Evolutionary conservation across 2,113 vertebrate species (phyloP).

Genomic region (Rhipidura dahli): DNA sequence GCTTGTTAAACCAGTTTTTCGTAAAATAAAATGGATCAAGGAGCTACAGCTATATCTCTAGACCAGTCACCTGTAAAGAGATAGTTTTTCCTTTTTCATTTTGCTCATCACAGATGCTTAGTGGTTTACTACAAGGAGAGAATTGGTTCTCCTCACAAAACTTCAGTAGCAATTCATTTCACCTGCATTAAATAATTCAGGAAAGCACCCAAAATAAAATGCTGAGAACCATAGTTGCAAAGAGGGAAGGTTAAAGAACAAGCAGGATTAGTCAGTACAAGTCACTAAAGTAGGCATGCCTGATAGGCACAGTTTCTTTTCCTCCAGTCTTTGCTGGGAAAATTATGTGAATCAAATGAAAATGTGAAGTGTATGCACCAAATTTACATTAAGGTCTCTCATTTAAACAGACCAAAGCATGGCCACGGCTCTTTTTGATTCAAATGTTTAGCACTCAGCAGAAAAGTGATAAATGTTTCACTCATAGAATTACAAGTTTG

Average conservation of each 20-base stretch:
- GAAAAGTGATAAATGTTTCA: neutral
- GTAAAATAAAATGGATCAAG: neutral
- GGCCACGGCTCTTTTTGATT: neutral
- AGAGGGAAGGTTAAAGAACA: neutral
- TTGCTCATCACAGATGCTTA: neutral
- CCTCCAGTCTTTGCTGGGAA: neutral
- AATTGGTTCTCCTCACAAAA: neutral
- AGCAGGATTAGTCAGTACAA: neutral
- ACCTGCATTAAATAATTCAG: neutral
- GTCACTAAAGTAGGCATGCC: neutral
- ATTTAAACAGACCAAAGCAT: neutral
- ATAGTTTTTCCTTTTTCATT: neutral
- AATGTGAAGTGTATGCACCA: neutral
- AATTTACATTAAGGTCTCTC: neutral
- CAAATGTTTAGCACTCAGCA: neutral
- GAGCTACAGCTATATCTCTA: neutral
- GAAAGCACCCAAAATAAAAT: neutral
- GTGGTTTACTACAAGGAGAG: neutral
- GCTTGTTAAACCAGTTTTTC: neutral
- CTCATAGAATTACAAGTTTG: neutral
- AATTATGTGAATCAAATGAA: neutral
- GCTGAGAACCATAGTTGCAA: neutral
- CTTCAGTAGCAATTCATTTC: neutral
- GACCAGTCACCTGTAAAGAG: neutral
- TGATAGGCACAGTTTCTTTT: neutral